phyloP scores from a whole-genome alignment of 2,888 invertebrate genomes.

The Dione juno region DNA sequence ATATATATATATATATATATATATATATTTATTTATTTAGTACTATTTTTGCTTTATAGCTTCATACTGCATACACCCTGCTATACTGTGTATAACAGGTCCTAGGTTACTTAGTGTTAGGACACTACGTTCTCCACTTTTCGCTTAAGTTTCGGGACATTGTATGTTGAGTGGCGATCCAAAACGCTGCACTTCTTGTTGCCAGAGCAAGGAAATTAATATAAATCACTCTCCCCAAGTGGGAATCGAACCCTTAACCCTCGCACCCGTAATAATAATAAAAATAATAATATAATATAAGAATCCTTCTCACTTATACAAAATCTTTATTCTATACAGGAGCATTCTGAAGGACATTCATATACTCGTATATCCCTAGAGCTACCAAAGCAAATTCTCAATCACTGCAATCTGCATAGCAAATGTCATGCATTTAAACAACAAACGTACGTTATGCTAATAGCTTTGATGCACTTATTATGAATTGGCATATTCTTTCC shows the following conservation, averaged over 20 bases:
- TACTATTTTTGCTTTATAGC: neutral
- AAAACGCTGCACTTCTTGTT: neutral
- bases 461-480: slow-evolving; percentile 23
- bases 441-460: slow-evolving; percentile 18
- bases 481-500: slow-evolving; percentile 4
- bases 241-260: neutral
- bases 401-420: slow-evolving; percentile 21
- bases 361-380: neutral
- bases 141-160: neutral
- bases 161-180: neutral
- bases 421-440: slow-evolving; percentile 28
- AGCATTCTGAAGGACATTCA: too few relatives aligned
- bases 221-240: too few relatives aligned
- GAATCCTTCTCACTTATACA: too few relatives aligned
- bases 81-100: neutral
- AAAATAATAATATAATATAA: too few relatives aligned
- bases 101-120: neutral
- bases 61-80: neutral
- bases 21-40: neutral
- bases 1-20: too few relatives aligned
- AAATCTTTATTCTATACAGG: too few relatives aligned
- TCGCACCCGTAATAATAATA: neutral
- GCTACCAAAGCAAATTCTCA: slow-evolving; percentile 12
- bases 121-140: neutral
- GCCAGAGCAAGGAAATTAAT: too few relatives aligned